phyloP scores from a whole-genome alignment of 2,888 invertebrate genomes.

The Melieria crassipennis region DNA sequence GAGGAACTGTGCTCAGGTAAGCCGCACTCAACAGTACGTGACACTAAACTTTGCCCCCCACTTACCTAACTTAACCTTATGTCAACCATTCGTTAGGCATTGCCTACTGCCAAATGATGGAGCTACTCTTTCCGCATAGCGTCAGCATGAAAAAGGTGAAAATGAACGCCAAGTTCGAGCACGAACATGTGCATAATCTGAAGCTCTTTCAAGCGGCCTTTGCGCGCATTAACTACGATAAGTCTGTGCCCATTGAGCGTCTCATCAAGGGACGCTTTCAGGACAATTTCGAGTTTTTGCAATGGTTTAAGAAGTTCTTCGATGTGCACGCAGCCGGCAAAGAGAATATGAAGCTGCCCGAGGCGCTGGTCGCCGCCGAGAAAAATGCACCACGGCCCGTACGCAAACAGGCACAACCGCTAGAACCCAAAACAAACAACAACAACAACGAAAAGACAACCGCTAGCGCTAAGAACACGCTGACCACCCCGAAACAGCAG shows the following conservation, averaged over 20 bases:
- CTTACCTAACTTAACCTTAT: not conserved
- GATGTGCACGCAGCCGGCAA: constrained; percentile 95
- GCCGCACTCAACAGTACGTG: not conserved
- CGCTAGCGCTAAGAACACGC: constrained; percentile 8
- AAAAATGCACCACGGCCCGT: constrained; percentile 40
- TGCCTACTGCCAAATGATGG: constrained; percentile 99
- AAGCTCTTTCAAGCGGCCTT: constrained; percentile 96
- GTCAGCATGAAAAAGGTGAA: constrained; percentile 92
- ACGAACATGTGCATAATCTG: constrained; percentile 98
- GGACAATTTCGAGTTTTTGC: constrained; percentile 99
- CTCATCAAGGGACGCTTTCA: constrained; percentile 97
- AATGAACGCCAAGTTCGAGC: constrained; percentile 95
- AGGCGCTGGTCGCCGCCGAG: constrained; percentile 37
- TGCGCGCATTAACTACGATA: constrained; percentile 95
- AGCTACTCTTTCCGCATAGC: constrained; percentile 92
- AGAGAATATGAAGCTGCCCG: constrained; percentile 66
- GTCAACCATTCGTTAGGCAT: constrained; percentile 72
- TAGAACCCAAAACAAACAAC: not conserved
- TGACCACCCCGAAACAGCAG: constrained; percentile 11
- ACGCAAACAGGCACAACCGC: constrained; percentile 22
- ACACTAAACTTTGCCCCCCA: no score
- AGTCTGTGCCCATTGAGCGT: constrained; percentile 68
- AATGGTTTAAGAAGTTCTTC: constrained; percentile 99
- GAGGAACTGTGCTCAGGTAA: constrained; percentile 90
- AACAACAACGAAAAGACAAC: not conserved